Conservation (phyloP, 2,888 invertebrate species). For the Strigamia transsilvanica region DNA sequence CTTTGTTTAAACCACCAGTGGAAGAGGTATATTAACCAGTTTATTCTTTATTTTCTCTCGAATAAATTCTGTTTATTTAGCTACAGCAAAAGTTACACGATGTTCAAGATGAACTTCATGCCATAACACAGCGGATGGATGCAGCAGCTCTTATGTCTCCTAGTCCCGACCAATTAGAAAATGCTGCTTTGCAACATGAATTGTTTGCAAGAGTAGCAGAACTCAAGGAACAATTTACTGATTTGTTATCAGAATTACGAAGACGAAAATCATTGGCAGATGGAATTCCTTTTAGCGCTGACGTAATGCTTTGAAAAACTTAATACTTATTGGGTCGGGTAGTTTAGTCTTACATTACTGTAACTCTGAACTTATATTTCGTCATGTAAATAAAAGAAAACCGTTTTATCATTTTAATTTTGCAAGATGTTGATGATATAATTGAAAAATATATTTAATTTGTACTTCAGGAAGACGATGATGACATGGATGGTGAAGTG, state of each 20-base stretch:
- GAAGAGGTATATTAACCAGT: constrained; percentile 59
- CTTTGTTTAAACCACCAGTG: constrained; percentile 61
- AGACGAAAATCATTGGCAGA: constrained; percentile 63
- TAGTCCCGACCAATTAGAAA: constrained; percentile 51
- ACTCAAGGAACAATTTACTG: constrained; percentile 65
- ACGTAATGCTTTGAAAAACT: constrained; percentile 55
- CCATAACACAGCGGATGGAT: constrained; percentile 59
- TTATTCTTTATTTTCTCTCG: not conserved
- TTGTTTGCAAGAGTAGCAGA: constrained; percentile 60
- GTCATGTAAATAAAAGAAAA: too few relatives aligned
- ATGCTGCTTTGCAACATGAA: constrained; percentile 57
- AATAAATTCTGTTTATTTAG: constrained; percentile 57
- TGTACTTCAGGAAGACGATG: constrained; percentile 59
- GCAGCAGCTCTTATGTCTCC: constrained; percentile 48
- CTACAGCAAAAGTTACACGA: constrained; percentile 62
- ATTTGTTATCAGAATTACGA: constrained; percentile 64
- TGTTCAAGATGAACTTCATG: constrained; percentile 63
- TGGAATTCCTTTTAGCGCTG: constrained; percentile 58
- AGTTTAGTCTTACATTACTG: not conserved
- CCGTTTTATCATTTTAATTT: too few relatives aligned
- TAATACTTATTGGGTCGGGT: too few relatives aligned
- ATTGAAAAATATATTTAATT: constrained; percentile 48
- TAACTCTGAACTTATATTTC: too few relatives aligned
- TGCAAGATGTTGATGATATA: not conserved
- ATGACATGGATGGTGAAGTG: constrained; percentile 63